Evolutionary conservation across 37 sponge, comb jelly and placozoan genomes (phyloP), one percentile per base, ranked within the genome.

Genomic region (Chondrilla cf. caribensis): DNA sequence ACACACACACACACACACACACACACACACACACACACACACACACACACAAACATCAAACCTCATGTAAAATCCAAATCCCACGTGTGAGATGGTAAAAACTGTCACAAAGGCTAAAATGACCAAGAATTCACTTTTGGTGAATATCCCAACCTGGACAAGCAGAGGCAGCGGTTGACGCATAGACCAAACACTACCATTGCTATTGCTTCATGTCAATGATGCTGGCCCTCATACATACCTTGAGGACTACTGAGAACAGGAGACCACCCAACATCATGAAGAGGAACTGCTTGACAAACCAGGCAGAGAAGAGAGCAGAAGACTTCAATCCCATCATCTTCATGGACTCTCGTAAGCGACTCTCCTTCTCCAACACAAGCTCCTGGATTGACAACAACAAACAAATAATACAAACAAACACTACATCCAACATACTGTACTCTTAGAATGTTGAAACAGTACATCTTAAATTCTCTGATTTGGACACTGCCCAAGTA

Each of bases 251-350:
- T 0, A 94, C 55, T 35, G 83, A 71, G 60, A 91, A 84, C 73
- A 92, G 37, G 5, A 92, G 22, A 35, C 84, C 84, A 54, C 90
- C 76, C 54, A 96, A 47, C 47, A 93, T 54, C 64, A 95, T 84
- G 58, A 96, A 92, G 55, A 98, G 58, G 58, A 93, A 77, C 77
- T 93, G 93, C 71, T 95, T 91, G 54, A 88, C 59, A 64, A 90
- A 92, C 98, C 98, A 97, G 26, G 96, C 44, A 32, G 80, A 36
- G 94, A 93, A 95, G 28, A 86, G 85, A 19, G 89, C 83, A 87
- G 89, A 91, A 55, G 86, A 62, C 17, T 72, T 41, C 17, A 98
- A 85, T n/a, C 99, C 99, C 96, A 95, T 96, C 94, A 98, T 97
- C 79, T 89, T 86, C 96, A 98, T 95, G 14, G 92, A 85, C 87